Conservation (phyloP, 2,113 vertebrate genomes). For the Hucho hucho region DNA sequence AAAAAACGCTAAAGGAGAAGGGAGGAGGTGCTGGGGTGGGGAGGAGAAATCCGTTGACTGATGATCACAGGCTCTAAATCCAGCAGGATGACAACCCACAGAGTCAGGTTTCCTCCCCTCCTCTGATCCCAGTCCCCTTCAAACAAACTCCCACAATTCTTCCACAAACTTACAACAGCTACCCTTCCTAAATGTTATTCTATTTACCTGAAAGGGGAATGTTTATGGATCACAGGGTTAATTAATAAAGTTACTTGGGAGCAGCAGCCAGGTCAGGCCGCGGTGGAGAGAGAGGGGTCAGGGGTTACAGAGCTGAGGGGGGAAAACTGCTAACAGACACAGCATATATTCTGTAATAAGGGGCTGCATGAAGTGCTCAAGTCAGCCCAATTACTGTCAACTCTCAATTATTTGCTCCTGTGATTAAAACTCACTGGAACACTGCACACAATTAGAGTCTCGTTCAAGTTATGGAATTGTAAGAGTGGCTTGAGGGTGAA, state of each 20-base stretch:
- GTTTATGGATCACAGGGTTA: conserved; percentile 70
- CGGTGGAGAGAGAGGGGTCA: conserved; percentile 19
- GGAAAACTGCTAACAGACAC: conserved; percentile 51
- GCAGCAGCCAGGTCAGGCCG: conserved; percentile 43
- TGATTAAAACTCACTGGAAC: conserved; percentile 55
- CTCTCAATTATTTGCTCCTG: conserved; percentile 17
- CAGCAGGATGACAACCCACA: conserved; percentile 28
- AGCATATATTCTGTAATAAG: conserved; percentile 53
- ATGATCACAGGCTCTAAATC: conserved; percentile 49
- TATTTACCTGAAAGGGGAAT: conserved; percentile 55
- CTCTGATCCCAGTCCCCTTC: conserved; percentile 31
- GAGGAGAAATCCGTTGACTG: conserved; percentile 22
- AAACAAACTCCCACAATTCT: neutral
- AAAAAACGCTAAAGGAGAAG: neutral
- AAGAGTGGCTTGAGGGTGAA: neutral
- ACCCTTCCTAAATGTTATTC: conserved; percentile 50
- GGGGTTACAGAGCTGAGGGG: conserved; percentile 11
- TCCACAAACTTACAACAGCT: conserved; percentile 30
- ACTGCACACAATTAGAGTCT: conserved; percentile 54
- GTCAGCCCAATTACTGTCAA: conserved; percentile 61
- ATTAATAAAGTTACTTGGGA: conserved; percentile 69
- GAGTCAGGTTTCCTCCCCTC: conserved; percentile 32
- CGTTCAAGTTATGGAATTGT: conserved; percentile 12
- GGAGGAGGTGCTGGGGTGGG: neutral
- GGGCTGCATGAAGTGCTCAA: conserved; percentile 29